Conservation (phyloP, 1,140 invertebrate species). For the Eubasilissa regina region DNA sequence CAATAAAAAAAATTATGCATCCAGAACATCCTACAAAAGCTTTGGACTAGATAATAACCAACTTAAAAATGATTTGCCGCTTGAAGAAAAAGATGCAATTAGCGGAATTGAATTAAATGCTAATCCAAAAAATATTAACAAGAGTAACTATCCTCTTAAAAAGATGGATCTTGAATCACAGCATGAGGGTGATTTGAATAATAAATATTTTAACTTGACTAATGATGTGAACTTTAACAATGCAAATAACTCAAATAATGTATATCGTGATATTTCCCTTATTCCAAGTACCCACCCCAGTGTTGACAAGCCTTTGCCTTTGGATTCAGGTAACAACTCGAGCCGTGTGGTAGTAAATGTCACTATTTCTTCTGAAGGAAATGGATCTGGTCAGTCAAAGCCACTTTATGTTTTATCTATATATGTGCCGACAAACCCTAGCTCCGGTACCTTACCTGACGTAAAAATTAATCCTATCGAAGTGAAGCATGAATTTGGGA, state of each 20-base stretch:
- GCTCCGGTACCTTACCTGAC: slow-evolving; percentile 71
- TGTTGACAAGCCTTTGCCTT: slow-evolving; percentile 28
- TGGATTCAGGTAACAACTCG: slow-evolving; percentile 47
- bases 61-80: slow-evolving; percentile 43
- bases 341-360: slow-evolving; percentile 82
- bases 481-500: slow-evolving; percentile 55
- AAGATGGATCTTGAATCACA: slow-evolving; percentile 27
- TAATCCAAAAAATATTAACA: slow-evolving; percentile 35
- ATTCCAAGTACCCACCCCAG: slow-evolving; percentile 8
- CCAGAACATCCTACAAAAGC: too few relatives aligned
- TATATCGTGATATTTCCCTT: background rate
- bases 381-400: slow-evolving; percentile 72
- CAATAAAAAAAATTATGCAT: slow-evolving; percentile 1
- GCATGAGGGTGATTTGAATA: slow-evolving; percentile 43
- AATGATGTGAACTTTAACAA: slow-evolving; percentile 31
- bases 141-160: slow-evolving; percentile 22
- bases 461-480: slow-evolving; percentile 74
- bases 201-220: slow-evolving; percentile 38
- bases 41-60: slow-evolving; percentile 40
- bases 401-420: slow-evolving; percentile 83
- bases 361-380: slow-evolving; percentile 80
- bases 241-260: slow-evolving; percentile 27
- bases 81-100: slow-evolving; percentile 16
- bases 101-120: slow-evolving; percentile 4
- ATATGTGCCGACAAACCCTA: slow-evolving; percentile 77